Conservation (phyloP, 2,113 vertebrate species). For the human (Homo sapiens) region GRCh38 chr14:24403001-24403500, state of each 20-base stretch:
- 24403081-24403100: not conserved
- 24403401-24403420: not conserved
- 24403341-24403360: not conserved
- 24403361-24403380: not conserved
- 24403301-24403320: not conserved
- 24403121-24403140: not conserved
- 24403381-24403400: not conserved
- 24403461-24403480: not conserved
- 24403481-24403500: not conserved
- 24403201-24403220: not conserved
- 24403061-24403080: not conserved
- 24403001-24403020: not conserved
- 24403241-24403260: not conserved
- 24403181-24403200: not conserved
- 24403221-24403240: not conserved
- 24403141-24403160: not conserved
- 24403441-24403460: not conserved
- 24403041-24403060: not conserved
- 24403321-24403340: not conserved
- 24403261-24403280: not conserved
- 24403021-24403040: not conserved
- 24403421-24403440: not conserved
- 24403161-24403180: not conserved
- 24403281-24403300: not conserved
- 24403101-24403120: not conserved